Base-by-base conservation (phyloP, 2,113 vertebrate genomes). In the Mobula birostris region DNA sequence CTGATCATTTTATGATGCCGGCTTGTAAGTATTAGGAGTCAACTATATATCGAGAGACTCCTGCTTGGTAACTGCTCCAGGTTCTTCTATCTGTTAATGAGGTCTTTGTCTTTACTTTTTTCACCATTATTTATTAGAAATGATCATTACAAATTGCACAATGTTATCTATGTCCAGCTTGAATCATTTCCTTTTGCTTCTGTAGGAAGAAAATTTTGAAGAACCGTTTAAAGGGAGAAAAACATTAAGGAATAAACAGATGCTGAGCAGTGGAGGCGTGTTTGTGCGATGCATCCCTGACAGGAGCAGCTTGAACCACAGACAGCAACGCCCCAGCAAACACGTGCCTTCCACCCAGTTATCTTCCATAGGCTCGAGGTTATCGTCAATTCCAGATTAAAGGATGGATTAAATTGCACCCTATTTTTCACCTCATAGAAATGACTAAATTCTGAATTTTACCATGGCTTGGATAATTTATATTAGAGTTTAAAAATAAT, bases 281-380 rank as follows among this genome's bases (percentile, higher is more conserved):
- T 96, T 97, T 95, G 95, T 96, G 92, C 96, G 94, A 94, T 40
- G 95, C 95, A 95, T 82, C 95, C 90, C 94, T 96, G 95, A 96
- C 61, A 93, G 77, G 0, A 56, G 61, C 11, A 7, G 36, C 12
- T 19, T 4, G 36, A 93, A 29, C 5, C 36, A 21, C 68, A 93
- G 70, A 76, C 91, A 48, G 48, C 48, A 48, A 48, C 48, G 3
- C 48, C 48, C 48, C 48, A 48, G 48, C 48, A 48, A 48, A 4
- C 48, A 48, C 48, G 1, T 1, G 2, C 48, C 48, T 48, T 48
- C 3, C 1, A 7, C 40, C 24, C n/a, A 76, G 74, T 56, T 40
- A 36, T 74, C 74, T 93, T 48, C 21, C 68, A 6, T 27, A 12
- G 36, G 70, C 56, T 70, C 21, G 36, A 88, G 27, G 29, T 66